Evolutionary conservation across 1,140 invertebrate genomes (phyloP).

Genomic region (Nymphalis io): DNA sequence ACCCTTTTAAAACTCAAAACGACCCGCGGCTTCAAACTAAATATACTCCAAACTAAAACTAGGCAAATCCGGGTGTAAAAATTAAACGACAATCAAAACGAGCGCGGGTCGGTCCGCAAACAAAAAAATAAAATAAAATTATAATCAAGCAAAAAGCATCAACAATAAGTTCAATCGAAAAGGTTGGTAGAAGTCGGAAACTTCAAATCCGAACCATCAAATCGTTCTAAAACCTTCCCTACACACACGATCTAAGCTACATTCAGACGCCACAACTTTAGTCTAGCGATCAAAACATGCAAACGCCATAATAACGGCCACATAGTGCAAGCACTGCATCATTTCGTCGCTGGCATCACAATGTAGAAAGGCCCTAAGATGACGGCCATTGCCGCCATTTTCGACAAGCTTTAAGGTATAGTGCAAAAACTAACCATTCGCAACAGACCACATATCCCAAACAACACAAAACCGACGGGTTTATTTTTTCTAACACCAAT

Average conservation of each 20-base stretch:
- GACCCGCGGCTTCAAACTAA: slow-evolving; percentile 38
- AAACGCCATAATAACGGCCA: neutral
- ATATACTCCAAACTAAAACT: slow-evolving; percentile 43
- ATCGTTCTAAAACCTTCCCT: slow-evolving; percentile 33
- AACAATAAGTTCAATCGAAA: slow-evolving; percentile 33
- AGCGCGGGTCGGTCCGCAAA: slow-evolving; percentile 31
- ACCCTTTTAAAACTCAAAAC: slow-evolving; percentile 23
- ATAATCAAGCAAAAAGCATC: slow-evolving; percentile 31
- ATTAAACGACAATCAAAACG: slow-evolving; percentile 47
- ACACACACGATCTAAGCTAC: slow-evolving; percentile 3
- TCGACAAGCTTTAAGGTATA: slow-evolving; percentile 39
- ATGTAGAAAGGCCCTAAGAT: neutral
- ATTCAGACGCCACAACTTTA: neutral
- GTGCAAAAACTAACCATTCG: slow-evolving; percentile 51
- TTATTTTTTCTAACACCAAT: slow-evolving; percentile 42
- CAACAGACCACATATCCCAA: slow-evolving; percentile 73
- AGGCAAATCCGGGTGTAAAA: slow-evolving; percentile 42
- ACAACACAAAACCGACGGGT: slow-evolving; percentile 67
- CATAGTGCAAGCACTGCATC: neutral
- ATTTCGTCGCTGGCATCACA: neutral
- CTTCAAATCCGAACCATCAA: slow-evolving; percentile 47
- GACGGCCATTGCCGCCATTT: slow-evolving; percentile 32
- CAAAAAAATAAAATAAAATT: slow-evolving; percentile 27
- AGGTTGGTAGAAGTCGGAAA: slow-evolving; percentile 43
- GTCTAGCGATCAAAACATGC: neutral